A percentile compares a stretch with the other conserved stretches of the same genome.
Conservation (phyloP, 2,113 vertebrate genomes). For the Halichoerus grypus region DNA sequence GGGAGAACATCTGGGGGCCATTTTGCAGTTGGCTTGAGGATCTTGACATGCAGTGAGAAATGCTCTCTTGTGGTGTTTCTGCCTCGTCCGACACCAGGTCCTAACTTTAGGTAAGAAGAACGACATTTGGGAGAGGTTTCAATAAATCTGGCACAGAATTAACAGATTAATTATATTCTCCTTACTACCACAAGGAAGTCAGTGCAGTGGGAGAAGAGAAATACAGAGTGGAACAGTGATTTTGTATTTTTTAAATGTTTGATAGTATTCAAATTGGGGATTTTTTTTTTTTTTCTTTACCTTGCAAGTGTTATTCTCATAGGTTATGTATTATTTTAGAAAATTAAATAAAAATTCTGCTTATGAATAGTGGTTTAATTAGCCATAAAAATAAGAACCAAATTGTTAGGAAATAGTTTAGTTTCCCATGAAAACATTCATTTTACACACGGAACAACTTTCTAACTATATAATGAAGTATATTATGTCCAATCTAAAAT, state of each 20-base stretch:
- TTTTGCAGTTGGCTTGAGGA: not conserved
- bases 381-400: not conserved
- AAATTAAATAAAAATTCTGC: conserved; percentile 21
- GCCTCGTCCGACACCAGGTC: not conserved
- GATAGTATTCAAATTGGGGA: not conserved
- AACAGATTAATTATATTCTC: not conserved
- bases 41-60: not conserved
- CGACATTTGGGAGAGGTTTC: not conserved
- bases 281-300: conserved; percentile 32
- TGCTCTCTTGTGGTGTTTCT: not conserved
- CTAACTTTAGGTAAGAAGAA: not conserved
- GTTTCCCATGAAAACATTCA: not conserved
- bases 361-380: conserved; percentile 55
- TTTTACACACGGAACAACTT: not conserved
- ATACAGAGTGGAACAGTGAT: not conserved
- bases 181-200: not conserved
- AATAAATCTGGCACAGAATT: not conserved
- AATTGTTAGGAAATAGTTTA: conserved; percentile 24
- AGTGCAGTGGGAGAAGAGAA: not conserved
- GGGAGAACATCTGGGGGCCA: not conserved
- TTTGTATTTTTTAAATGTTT: not conserved
- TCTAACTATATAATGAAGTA: not conserved
- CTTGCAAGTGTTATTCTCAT: not conserved
- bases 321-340: conserved; percentile 27
- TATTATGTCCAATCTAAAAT: conserved; percentile 44